Conservation (phyloP, 2,888 invertebrate species). For the Philaethria dido region DNA sequence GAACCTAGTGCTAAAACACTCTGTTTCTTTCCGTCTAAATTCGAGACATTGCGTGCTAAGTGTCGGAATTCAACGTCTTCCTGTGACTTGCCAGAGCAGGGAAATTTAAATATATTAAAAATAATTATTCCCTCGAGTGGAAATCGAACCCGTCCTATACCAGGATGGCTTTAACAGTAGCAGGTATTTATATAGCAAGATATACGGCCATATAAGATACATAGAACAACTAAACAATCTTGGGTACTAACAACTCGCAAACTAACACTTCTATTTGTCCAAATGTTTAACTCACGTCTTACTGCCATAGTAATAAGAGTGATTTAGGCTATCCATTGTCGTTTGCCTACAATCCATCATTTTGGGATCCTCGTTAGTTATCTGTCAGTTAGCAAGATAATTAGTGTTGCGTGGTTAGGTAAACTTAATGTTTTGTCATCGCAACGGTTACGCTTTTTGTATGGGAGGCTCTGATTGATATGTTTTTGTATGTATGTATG, state of each 20-base stretch:
- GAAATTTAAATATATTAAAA: too few relatives aligned
- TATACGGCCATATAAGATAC: neutral
- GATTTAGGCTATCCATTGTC: neutral
- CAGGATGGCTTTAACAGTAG: too few relatives aligned
- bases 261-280: constrained; percentile 3
- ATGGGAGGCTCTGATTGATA: neutral
- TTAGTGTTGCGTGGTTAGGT: constrained; percentile 34
- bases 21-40: too few relatives aligned
- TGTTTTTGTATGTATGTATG: neutral
- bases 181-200: too few relatives aligned
- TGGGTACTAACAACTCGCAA: neutral
- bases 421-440: constrained; percentile 32
- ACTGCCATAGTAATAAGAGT: neutral
- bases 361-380: constrained; percentile 35
- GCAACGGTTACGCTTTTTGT: constrained; percentile 1
- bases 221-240: constrained; percentile 6
- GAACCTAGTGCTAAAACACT: too few relatives aligned
- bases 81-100: too few relatives aligned
- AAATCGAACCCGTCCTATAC: too few relatives aligned
- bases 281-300: neutral
- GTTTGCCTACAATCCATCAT: constrained; percentile 35
- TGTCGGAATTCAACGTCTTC: too few relatives aligned
- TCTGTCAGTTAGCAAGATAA: constrained; percentile 34
- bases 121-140: too few relatives aligned
- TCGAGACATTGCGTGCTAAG: too few relatives aligned